Base-by-base conservation (phyloP, 2,113 vertebrate species). In the Sturnus vulgaris region DNA sequence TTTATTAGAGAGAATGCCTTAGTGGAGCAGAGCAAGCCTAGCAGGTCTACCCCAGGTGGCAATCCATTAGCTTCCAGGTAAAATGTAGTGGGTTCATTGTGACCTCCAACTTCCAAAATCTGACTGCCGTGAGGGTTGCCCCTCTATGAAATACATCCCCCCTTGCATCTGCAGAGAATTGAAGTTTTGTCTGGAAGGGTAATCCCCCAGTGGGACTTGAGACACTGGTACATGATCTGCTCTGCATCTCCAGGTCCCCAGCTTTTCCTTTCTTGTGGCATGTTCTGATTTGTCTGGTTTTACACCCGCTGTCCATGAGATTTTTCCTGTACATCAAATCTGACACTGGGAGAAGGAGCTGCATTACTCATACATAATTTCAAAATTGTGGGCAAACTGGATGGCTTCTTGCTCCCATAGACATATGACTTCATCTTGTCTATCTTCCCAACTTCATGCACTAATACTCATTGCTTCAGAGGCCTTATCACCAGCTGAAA, bases 301-400 rank as follows among this genome's bases (percentile, higher is more conserved):
- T 68, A 78, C 55, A 88, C 12, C 33, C 5, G 3, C 12, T 4
- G 1, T 50, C 66, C 53, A 30, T n/a, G 37, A 87, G 35, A 35
- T 56, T 69, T 55, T 59, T 88, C 42, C 55, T 82, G 52, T 46
- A 52, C 5, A 4, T 39, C 3, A 2, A 40, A 64, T 73, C 84
- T 49, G 77, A 57, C 19, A 15, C 33, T 2, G 8, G 11, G 24
- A 91, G 53, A 95, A 90, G 31, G 40, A 86, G 21, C 55, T 61
- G 80, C 53, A 70, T 93, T 90, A 90, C 78, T 92, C 90, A 95
- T 59, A 69, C 57, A 25, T 49, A 31, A 72, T 92, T 95, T 80
- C 89, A 96, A 91, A 95, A 91, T 37, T 86, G 59, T 73, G 90
- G 85, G 53, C 68, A 71, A 88, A 83, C 85, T 86, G 63, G 27